phyloP scores from a whole-genome alignment of 2,797 vertebrate species.

The Pipistrellus kuhlii region DNA sequence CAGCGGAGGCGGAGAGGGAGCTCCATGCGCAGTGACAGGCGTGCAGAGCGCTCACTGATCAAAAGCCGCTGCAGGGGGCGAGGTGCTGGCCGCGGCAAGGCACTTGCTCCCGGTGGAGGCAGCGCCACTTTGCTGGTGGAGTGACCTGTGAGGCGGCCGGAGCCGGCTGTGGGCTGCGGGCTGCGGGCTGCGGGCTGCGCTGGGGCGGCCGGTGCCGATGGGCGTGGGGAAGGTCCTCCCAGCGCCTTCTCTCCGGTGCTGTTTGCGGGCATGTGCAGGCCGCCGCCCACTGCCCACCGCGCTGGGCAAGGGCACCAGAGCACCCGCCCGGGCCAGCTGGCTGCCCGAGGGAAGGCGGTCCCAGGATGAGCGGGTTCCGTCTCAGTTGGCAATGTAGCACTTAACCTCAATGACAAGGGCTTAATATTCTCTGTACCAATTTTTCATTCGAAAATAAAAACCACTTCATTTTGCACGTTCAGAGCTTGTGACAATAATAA shows the following conservation, averaged over 20 bases:
- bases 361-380: constrained; percentile 61
- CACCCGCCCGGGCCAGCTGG: neutral
- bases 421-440: constrained; percentile 76
- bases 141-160: neutral
- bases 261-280: neutral
- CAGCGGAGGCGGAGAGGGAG: neutral
- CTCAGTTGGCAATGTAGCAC: constrained; percentile 60
- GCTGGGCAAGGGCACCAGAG: neutral
- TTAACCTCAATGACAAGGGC: constrained; percentile 77
- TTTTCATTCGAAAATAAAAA: constrained; percentile 85
- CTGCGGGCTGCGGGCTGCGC: neutral
- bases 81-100: neutral
- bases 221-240: accelerated
- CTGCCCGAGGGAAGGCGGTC: neutral
- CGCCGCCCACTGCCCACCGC: neutral
- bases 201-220: too few relatives aligned
- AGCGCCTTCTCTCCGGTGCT: neutral
- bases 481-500: constrained; percentile 77
- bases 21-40: accelerated
- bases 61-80: too few relatives aligned
- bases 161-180: neutral
- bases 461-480: constrained; percentile 76
- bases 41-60: neutral
- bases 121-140: too few relatives aligned
- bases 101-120: neutral